Evolutionary conservation across 2,113 vertebrate species (phyloP).

Genomic region (Oenanthe oenanthe): DNA sequence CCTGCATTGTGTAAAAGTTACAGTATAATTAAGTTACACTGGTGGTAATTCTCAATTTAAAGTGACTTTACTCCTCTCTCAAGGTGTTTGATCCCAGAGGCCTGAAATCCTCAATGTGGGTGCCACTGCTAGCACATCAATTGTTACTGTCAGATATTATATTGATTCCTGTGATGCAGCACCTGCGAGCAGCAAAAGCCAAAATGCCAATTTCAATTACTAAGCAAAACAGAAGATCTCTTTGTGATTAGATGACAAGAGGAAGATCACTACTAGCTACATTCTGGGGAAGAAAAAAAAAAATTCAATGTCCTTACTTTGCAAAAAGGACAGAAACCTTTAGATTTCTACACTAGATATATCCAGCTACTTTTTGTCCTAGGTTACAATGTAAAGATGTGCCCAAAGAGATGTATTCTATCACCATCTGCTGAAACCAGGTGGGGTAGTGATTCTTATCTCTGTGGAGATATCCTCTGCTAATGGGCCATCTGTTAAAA

Average conservation of each 20-base stretch:
- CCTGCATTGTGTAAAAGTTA: background rate
- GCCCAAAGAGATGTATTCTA: too few species aligned
- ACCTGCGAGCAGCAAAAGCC: background rate
- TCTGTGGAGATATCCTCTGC: too few species aligned
- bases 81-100: background rate
- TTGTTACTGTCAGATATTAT: background rate
- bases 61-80: background rate
- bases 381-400: too few species aligned
- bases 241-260: background rate
- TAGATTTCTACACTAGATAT: background rate
- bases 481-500: too few species aligned
- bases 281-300: background rate
- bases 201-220: constrained; percentile 42
- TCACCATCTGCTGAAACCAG: too few species aligned
- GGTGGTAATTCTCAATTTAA: background rate
- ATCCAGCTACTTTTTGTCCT: background rate
- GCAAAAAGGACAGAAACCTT: background rate
- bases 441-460: too few species aligned
- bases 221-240: constrained; percentile 23
- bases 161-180: constrained; percentile 4
- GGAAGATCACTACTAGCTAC: background rate
- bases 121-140: background rate
- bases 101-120: background rate
- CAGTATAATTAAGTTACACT: background rate
- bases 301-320: background rate